Evolutionary conservation across 2,797 vertebrate species (phyloP).

Genomic region (Falco novaeseelandiae): DNA sequence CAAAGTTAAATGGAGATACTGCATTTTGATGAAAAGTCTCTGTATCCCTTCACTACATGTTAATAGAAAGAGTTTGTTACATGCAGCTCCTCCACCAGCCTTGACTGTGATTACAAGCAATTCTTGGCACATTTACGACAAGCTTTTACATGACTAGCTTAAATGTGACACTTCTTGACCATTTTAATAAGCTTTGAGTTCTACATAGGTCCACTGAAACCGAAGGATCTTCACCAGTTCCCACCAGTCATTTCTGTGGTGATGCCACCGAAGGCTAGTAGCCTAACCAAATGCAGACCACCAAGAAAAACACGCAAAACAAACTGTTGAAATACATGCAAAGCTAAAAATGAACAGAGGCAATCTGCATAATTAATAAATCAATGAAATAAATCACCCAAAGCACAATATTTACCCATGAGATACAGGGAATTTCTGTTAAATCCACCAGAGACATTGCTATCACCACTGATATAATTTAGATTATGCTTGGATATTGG

Average conservation of each 20-base stretch:
- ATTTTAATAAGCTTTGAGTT: not conserved
- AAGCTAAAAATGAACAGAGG: not conserved
- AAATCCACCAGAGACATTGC: not conserved
- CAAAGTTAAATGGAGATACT: not conserved
- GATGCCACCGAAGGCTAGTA: accelerated
- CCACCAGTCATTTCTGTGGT: not conserved
- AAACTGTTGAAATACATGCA: not conserved
- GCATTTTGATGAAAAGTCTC: not conserved
- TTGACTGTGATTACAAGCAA: not conserved
- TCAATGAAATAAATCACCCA: not conserved
- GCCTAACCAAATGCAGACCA: not conserved
- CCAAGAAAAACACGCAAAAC: not conserved
- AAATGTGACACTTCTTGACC: not conserved
- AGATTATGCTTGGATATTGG: not conserved
- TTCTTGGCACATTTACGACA: not conserved
- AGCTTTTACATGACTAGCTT: too few relatives aligned
- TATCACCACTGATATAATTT: not conserved
- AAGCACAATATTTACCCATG: not conserved
- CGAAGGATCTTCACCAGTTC: not conserved
- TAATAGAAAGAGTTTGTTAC: not conserved
- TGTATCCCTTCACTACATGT: not conserved
- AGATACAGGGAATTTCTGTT: not conserved
- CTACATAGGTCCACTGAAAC: not conserved
- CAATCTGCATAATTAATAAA: not conserved
- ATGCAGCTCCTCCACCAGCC: not conserved